These are phyloP conservation scores for Tanypteryx hageni DNA, from an alignment of 2,888 invertebrate species.

Conservation along the genomic window DNA sequence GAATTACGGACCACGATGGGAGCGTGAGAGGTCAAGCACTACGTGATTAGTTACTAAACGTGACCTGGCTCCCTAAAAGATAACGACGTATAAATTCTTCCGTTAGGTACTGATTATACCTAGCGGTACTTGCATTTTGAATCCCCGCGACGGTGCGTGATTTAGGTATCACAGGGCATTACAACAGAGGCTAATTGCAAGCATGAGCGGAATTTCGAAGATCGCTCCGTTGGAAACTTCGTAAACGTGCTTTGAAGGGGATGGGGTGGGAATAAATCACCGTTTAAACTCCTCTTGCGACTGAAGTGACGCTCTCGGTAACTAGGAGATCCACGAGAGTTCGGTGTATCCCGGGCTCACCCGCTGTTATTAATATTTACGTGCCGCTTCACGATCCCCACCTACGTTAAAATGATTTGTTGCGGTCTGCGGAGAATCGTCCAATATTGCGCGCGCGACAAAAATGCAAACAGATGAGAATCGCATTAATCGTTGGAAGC, in stretches of 20 bases:
- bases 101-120: background rate
- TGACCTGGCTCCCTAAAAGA: background rate
- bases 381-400: too few relatives aligned
- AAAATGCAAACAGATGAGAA: slow-evolving; percentile 6
- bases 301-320: too few relatives aligned
- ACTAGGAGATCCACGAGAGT: too few relatives aligned
- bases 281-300: too few relatives aligned
- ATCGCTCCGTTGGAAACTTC: too few relatives aligned
- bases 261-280: too few relatives aligned
- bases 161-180: background rate
- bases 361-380: too few relatives aligned
- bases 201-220: background rate
- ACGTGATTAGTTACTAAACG: background rate
- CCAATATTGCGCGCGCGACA: background rate
- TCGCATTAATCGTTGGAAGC: background rate
- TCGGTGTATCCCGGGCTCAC: too few relatives aligned
- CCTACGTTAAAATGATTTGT: background rate
- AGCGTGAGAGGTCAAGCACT: background rate
- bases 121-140: background rate
- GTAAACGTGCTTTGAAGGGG: too few relatives aligned
- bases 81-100: background rate
- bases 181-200: background rate
- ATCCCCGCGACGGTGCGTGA: background rate
- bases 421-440: background rate
- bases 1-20: background rate